Percentiles rank a stretch among this genome's conserved stretches.
Conservation (phyloP, 92 coral and sea anemone species). For the Phenganax marumi region DNA sequence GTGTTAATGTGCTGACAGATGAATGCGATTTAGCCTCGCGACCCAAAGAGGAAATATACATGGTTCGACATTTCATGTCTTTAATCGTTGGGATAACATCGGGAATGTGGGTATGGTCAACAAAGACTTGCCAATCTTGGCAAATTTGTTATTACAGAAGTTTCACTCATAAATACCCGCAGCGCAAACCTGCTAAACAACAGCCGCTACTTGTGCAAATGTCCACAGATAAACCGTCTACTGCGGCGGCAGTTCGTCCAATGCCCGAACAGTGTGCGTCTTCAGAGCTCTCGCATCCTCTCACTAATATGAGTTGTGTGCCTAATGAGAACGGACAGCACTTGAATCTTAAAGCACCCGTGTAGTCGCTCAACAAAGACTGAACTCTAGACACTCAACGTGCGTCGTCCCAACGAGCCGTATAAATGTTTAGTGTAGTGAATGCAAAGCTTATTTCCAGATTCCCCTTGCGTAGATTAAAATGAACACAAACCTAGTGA, state of each 20-base stretch:
- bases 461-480: not conserved
- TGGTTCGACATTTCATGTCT: slow-evolving; percentile 92
- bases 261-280: slow-evolving; percentile 22
- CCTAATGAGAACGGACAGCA: slow-evolving; percentile 10
- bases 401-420: slow-evolving; percentile 5
- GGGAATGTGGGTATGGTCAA: slow-evolving; percentile 98
- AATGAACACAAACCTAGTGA: not conserved
- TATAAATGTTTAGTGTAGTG: too few relatives aligned
- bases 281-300: slow-evolving; percentile 29
- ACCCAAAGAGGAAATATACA: slow-evolving; percentile 80
- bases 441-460: too few relatives aligned
- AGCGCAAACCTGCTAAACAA: slow-evolving; percentile 34
- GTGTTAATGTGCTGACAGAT: slow-evolving; percentile 65
- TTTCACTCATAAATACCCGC: slow-evolving; percentile 48
- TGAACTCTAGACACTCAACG: not conserved
- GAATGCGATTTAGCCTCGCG: slow-evolving; percentile 63
- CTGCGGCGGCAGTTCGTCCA: not conserved
- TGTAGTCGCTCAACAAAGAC: not conserved
- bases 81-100: slow-evolving; percentile 88
- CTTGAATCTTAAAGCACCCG: slow-evolving; percentile 1
- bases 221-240: not conserved
- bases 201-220: slow-evolving; percentile 36
- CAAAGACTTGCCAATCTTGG: slow-evolving; percentile 90
- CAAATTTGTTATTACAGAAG: slow-evolving; percentile 67
- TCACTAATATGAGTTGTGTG: slow-evolving; percentile 1